Evolutionary conservation across 92 coral and sea anemone genomes (phyloP).

Genomic region (Galaxea fascicularis): DNA sequence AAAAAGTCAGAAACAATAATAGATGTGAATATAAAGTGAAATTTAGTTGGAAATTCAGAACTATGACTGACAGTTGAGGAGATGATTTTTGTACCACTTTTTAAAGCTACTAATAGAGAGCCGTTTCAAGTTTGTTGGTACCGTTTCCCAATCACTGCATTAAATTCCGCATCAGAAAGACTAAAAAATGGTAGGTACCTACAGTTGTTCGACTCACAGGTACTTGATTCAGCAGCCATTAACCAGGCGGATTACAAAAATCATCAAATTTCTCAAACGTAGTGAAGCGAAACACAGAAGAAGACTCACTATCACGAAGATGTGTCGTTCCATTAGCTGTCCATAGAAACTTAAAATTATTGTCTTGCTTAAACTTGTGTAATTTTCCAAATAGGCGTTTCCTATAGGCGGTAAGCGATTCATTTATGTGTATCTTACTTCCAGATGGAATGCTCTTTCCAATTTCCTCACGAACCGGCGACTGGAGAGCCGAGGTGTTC

Average conservation of each 20-base stretch:
- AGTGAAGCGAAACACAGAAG: constrained; percentile 18
- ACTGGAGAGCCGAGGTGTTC: constrained; percentile 22
- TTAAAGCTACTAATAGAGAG: no score
- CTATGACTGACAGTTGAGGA: no score
- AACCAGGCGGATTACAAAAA: constrained; percentile 16
- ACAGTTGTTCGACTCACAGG: constrained; percentile 1
- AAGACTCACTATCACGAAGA: constrained; percentile 24
- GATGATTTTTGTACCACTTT: no score
- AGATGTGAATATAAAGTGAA: no score
- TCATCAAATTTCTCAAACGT: constrained; percentile 38
- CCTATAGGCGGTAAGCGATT: constrained; percentile 59
- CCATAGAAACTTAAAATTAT: constrained; percentile 54
- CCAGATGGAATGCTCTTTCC: neutral
- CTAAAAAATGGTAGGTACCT: constrained; percentile 24
- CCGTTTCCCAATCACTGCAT: constrained; percentile 19
- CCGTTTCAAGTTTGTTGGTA: no score
- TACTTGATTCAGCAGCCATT: constrained; percentile 3
- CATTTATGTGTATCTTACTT: constrained; percentile 47
- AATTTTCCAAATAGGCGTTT: constrained; percentile 40
- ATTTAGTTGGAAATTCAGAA: no score
- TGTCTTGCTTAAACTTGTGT: constrained; percentile 42
- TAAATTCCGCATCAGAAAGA: constrained; percentile 42
- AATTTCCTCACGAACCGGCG: neutral
- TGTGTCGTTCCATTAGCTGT: constrained; percentile 52
- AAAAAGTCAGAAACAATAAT: no score